Evolutionary conservation across 2,888 invertebrate species (phyloP).

Genomic region (Vanessa cardui): DNA sequence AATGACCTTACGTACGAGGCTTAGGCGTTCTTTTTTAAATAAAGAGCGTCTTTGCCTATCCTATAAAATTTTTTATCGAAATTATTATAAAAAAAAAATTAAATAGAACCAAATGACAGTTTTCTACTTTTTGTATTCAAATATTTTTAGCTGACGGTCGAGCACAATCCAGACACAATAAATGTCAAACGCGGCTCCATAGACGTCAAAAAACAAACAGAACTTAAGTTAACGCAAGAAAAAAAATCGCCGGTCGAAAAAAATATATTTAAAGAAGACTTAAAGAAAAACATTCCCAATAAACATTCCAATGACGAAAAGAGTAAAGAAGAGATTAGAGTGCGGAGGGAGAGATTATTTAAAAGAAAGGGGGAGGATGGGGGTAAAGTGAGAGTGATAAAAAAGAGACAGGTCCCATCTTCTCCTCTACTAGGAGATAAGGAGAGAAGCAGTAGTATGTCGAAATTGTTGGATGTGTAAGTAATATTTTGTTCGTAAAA

Average conservation of each 20-base stretch:
- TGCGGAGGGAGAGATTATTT: slow-evolving; percentile 69
- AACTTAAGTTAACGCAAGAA: slow-evolving; percentile 49
- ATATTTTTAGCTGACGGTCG: slow-evolving; percentile 88
- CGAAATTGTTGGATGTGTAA: slow-evolving; percentile 89
- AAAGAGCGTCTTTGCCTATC: too few species aligned
- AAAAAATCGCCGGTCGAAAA: slow-evolving; percentile 82
- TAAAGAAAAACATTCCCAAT: slow-evolving; percentile 48
- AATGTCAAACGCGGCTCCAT: slow-evolving; percentile 43
- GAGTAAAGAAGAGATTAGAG: slow-evolving; percentile 78
- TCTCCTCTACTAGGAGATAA: slow-evolving; percentile 85
- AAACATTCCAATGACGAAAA: slow-evolving; percentile 58
- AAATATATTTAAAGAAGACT: slow-evolving; percentile 59
- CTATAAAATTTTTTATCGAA: too few species aligned
- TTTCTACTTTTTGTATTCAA: not conserved
- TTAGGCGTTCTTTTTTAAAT: too few species aligned
- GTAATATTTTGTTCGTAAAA: slow-evolving; percentile 43
- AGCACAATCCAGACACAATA: slow-evolving; percentile 91
- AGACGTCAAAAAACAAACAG: slow-evolving; percentile 43
- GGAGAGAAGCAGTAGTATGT: slow-evolving; percentile 93
- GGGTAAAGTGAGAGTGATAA: slow-evolving; percentile 60
- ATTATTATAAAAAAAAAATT: too few species aligned
- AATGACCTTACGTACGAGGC: too few species aligned
- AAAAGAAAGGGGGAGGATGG: slow-evolving; percentile 74
- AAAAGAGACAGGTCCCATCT: slow-evolving; percentile 64
- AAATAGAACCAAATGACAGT: not conserved